Conservation (phyloP, 2,113 vertebrate genomes). For the Gadus chalcogrammus region DNA sequence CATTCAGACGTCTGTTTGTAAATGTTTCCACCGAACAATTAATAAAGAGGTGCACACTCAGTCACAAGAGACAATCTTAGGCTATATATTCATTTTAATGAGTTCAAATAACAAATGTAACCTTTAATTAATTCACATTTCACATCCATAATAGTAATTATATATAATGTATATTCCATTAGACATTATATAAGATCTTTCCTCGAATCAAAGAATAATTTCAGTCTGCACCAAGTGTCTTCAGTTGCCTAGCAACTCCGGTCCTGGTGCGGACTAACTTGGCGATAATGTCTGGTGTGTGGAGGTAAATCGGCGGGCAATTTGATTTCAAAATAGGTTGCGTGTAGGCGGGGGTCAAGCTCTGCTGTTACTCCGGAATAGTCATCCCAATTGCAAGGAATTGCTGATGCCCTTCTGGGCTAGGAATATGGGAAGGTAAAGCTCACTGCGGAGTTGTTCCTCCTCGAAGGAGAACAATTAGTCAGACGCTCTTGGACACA, state of each 20-base stretch:
- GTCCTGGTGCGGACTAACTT: constrained; percentile 63
- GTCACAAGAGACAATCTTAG: not conserved
- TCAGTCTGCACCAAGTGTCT: constrained; percentile 77
- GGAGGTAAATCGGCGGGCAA: constrained; percentile 80
- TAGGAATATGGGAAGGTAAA: no score
- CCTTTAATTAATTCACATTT: constrained; percentile 42
- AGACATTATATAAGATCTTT: constrained; percentile 70
- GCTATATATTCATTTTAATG: not conserved
- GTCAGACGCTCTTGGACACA: no score
- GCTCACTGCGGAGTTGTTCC: no score
- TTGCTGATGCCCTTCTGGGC: not conserved
- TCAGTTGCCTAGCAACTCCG: constrained; percentile 82
- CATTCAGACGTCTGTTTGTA: not conserved
- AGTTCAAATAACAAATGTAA: constrained; percentile 20
- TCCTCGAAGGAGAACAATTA: no score
- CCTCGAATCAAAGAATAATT: constrained; percentile 77
- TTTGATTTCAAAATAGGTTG: constrained; percentile 76
- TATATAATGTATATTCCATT: constrained; percentile 45
- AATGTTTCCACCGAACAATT: no score
- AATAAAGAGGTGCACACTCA: no score
- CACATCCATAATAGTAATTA: constrained; percentile 41
- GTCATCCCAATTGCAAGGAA: constrained; percentile 34
- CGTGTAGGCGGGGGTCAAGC: constrained; percentile 73
- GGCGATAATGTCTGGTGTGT: constrained; percentile 70
- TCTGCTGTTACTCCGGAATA: constrained; percentile 59